These are phyloP conservation scores for Atlantisia rogersi DNA, from an alignment of 2,113 vertebrate genomes.

Conservation along the genomic window DNA sequence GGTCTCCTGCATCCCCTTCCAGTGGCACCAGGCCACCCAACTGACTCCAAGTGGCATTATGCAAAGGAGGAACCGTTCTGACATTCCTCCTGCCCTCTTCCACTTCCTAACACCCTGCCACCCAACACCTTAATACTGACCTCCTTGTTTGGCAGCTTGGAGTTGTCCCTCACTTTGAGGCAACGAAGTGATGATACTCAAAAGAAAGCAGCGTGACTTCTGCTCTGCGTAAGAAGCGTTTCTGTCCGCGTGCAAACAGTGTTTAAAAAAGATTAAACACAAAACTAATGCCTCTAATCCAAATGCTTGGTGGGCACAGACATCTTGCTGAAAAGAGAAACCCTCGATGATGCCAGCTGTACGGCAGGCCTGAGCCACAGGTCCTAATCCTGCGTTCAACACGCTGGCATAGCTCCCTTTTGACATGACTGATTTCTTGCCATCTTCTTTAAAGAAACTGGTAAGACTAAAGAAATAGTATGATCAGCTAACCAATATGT, in stretches of 20 bases:
- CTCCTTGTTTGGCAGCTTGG: not conserved
- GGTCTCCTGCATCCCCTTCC: conserved; percentile 3
- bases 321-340: conserved; percentile 19
- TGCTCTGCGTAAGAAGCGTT: conserved; percentile 40
- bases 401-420: not conserved
- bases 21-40: conserved; percentile 29
- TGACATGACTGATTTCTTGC: not conserved
- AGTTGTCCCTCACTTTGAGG: not conserved
- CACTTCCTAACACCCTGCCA: conserved; percentile 21
- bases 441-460: not conserved
- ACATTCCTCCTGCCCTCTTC: not conserved
- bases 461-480: not conserved
- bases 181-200: conserved; percentile 13
- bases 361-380: not conserved
- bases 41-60: not conserved
- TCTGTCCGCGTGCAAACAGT: not conserved
- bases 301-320: conserved; percentile 9
- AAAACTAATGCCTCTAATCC: conserved; percentile 55
- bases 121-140: not conserved
- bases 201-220: conserved; percentile 49
- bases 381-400: conserved; percentile 18
- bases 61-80: conserved; percentile 26
- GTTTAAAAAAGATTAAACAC: conserved; percentile 37
- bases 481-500: conserved; percentile 14
- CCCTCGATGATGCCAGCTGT: not conserved